phyloP scores from a whole-genome alignment of 35 echinoderm and acorn worm species.

The Lytechinus variegatus region DNA sequence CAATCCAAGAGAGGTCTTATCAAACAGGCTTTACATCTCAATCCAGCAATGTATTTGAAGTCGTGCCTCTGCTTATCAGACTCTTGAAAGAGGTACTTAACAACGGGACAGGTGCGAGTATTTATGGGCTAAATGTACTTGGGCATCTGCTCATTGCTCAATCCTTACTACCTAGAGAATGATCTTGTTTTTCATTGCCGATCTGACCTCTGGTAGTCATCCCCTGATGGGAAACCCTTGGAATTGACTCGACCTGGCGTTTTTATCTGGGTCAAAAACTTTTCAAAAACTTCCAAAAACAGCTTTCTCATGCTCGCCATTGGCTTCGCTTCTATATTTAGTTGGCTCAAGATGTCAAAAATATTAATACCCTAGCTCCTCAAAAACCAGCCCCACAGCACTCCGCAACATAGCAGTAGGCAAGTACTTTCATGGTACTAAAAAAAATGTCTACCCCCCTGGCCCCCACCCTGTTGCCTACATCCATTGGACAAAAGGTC shows the following conservation, averaged over 20 bases:
- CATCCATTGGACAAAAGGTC: no score
- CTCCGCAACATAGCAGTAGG: no score
- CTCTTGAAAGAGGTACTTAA: constrained; percentile 10
- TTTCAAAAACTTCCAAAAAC: background rate
- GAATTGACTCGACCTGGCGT: background rate
- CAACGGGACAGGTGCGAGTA: background rate
- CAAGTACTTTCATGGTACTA: no score
- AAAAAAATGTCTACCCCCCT: no score
- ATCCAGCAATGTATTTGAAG: background rate
- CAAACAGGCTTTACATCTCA: background rate
- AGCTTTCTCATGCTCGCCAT: background rate
- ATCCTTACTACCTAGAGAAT: background rate
- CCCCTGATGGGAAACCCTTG: background rate
- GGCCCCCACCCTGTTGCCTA: no score
- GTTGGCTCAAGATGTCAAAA: background rate
- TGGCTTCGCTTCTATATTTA: background rate
- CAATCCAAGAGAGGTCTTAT: background rate
- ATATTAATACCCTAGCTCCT: background rate
- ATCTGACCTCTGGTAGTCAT: background rate
- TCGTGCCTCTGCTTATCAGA: background rate
- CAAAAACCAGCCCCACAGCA: no score
- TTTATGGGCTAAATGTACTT: background rate
- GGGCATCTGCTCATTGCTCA: background rate
- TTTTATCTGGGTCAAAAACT: constrained; percentile 5
- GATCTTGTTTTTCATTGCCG: background rate